A percentile compares a stretch with the other conserved stretches of the same genome.
phyloP scores from a whole-genome alignment of 1,140 invertebrate genomes.

The Akabosia matsudoensis region DNA sequence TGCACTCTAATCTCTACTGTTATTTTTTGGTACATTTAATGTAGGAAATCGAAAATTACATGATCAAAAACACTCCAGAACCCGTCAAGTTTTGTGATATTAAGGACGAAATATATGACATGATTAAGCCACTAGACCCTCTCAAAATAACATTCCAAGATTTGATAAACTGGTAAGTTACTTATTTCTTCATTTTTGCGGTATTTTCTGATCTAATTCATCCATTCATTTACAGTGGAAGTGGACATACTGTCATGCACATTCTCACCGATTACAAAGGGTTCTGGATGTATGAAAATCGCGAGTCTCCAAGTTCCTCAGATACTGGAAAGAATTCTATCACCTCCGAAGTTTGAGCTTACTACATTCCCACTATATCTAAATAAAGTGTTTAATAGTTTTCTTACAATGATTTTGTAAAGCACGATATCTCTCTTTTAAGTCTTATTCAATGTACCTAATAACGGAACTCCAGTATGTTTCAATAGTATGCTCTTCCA shows the following conservation, averaged over 20 bases:
- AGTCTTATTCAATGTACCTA: not conserved
- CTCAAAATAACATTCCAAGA: conserved; percentile 83
- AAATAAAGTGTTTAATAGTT: too few species aligned
- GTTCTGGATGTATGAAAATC: conserved; percentile 93
- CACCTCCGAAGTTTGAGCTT: conserved; percentile 4
- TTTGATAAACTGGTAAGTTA: conserved; percentile 61
- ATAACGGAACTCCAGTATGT: not conserved
- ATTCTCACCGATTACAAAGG: conserved; percentile 94
- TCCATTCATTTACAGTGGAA: conserved; percentile 63
- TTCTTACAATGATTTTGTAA: not conserved
- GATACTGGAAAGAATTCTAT: not conserved
- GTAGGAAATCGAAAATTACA: conserved; percentile 84
- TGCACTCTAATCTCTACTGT: conserved; percentile 11
- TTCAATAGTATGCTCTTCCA: not conserved
- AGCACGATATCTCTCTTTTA: not conserved
- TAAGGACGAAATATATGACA: conserved; percentile 97
- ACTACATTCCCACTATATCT: not conserved
- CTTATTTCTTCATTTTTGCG: not conserved
- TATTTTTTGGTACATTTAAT: conserved; percentile 43
- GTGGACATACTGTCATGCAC: conserved; percentile 88
- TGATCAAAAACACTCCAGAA: conserved; percentile 77
- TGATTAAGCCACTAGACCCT: conserved; percentile 86
- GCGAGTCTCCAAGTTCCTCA: conserved; percentile 62
- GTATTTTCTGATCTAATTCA: not conserved
- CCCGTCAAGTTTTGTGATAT: conserved; percentile 88